phyloP scores from a whole-genome alignment of 2,113 vertebrate genomes.

The Ptyas mucosa region DNA sequence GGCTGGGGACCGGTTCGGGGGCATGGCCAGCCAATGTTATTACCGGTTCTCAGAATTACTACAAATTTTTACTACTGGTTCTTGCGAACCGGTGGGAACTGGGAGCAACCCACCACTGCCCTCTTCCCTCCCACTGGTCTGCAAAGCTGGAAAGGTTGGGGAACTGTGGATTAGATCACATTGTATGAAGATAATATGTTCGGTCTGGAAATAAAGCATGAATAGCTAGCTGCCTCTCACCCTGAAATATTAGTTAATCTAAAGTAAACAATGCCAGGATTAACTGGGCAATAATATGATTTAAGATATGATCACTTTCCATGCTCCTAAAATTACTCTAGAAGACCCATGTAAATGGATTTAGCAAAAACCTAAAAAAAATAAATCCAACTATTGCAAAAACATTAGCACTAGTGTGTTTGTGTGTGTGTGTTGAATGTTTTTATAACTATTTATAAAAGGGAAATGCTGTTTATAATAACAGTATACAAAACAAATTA shows the following conservation, averaged over 20 bases:
- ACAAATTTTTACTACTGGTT: too few relatives aligned
- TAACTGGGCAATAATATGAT: neutral
- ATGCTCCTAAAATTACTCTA: neutral
- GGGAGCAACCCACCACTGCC: too few relatives aligned
- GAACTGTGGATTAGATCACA: neutral
- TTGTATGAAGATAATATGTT: neutral
- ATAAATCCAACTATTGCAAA: neutral
- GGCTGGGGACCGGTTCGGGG: too few relatives aligned
- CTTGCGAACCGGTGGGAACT: too few relatives aligned
- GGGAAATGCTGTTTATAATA: neutral
- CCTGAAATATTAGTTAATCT: neutral
- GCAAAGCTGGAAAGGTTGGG: too few relatives aligned
- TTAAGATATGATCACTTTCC: neutral
- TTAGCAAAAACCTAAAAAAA: neutral
- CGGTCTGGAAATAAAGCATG: neutral
- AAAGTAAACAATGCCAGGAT: neutral
- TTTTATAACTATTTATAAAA: neutral
- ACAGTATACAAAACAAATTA: neutral
- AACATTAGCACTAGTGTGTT: neutral
- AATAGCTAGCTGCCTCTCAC: neutral
- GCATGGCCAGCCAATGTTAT: too few relatives aligned
- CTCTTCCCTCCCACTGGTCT: too few relatives aligned
- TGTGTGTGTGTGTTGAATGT: neutral
- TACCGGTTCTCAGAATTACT: too few relatives aligned
- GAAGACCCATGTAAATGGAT: neutral